Conservation (phyloP, 2,888 invertebrate genomes). For the Cataglyphis livida region DNA sequence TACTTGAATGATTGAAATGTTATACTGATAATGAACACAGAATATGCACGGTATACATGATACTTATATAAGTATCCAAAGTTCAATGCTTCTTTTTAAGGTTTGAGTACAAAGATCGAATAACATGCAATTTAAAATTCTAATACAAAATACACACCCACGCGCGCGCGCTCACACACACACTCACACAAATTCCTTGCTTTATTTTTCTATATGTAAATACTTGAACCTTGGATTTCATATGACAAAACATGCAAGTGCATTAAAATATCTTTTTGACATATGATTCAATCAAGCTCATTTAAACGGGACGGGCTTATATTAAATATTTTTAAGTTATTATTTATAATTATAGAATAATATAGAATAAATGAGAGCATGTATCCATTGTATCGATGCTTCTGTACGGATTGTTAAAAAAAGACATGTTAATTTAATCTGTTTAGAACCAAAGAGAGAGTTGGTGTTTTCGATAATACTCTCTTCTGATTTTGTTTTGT, state of each 20-base stretch:
- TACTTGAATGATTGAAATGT: not conserved
- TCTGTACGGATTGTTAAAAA: constrained; percentile 63
- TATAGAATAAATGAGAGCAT: constrained; percentile 16
- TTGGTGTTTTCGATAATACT: constrained; percentile 50
- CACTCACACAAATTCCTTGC: not conserved
- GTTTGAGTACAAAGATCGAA: not conserved
- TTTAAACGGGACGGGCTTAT: not conserved
- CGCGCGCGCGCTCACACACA: no score
- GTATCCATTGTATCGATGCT: constrained; percentile 30
- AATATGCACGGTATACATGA: not conserved
- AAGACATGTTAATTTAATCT: constrained; percentile 15
- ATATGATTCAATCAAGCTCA: not conserved
- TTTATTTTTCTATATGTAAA: not conserved
- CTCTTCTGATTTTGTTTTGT: constrained; percentile 61
- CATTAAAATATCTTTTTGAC: not conserved
- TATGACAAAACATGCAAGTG: not conserved
- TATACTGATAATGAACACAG: not conserved
- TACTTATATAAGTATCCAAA: not conserved
- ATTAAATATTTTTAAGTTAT: not conserved
- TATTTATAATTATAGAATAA: constrained; percentile 18
- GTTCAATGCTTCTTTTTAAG: not conserved
- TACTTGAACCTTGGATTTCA: not conserved
- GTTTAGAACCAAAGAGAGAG: constrained; percentile 25
- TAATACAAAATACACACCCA: not conserved
- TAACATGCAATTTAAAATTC: not conserved